Base-by-base conservation (phyloP, 2,797 vertebrate species). In the Scomberomorus guttatus region DNA sequence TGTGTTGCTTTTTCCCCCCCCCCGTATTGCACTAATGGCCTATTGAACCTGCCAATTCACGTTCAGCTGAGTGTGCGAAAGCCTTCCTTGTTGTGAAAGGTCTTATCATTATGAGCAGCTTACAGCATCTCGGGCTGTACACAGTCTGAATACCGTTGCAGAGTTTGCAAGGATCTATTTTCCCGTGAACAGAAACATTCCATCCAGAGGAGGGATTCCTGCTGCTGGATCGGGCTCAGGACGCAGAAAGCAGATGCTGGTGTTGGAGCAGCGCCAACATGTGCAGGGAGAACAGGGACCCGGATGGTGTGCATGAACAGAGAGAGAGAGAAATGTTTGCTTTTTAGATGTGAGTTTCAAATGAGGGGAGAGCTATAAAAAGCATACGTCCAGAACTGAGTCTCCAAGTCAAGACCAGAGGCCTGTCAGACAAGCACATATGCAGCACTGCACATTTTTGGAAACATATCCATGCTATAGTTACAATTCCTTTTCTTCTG, bases 171-270 rank as follows among this genome's bases (percentile, higher is more conserved):
- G 75, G 83, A 90, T 85, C 86, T 75, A 55, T 86, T 89, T 90
- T 81, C 80, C 79, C 11, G 52, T 87, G 84, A 90, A 87, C 77
- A 87, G 81, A 84, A 90, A 87, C 84, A 85, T 89, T 89, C 87
- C 84, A 80, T 81, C 85, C 85, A 85, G 87, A 89, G 88, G 75
- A 90, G 85, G 89, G 90, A 88, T 84, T 89, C 82, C 83, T 83
- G 83, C 63, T 86, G 80, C 77, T 85, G 89, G 86, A 91, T 71
- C 81, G 27, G 82, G 76, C 82, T 89, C 85, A 4, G 82, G 89
- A 92, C 59, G 75, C 85, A 83, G 87, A 93, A 94, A 94, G 86
- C 93, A 94, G 93, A 94, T 94, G 93, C 90, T 71, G 76, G 69
- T 13, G 68, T 71, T 93, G 93, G 92, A 90, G 46, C 52, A 1